Base-by-base conservation (phyloP, 2,888 invertebrate species). In the Acrobasis consociella region DNA sequence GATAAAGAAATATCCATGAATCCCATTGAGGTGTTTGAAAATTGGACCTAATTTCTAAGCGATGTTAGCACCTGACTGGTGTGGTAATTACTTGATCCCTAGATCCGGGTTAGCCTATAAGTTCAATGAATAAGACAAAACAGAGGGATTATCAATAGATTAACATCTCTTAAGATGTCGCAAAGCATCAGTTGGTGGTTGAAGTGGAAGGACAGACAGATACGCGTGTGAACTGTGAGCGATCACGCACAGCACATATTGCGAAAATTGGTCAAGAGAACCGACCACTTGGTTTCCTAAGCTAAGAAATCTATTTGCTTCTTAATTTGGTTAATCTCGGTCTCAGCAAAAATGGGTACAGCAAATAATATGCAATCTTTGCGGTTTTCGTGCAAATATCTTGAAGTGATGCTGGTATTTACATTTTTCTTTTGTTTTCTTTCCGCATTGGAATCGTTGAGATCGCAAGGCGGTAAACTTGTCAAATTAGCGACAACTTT, bases 291-390 rank as follows among this genome's bases (percentile, higher is more conserved):
- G 49, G 51, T 66, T 66, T 60, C 64, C 50, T 62, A 64, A 67
- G 60, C 58, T 15, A 58, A 52, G 64, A 66, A 64, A 64, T 63
- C 38, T 63, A 53, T 67, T 65, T 63, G 63, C 59, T 64, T 15
- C 59, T 52, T 49, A 58, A 65, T 67, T 60, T 61, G 10, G 15
- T 53, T 61, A 16, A 49, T 53, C 46, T 22, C 16, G 37, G 49
- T 53, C 46, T 22, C 16, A 49, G 38, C 49, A 62, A 55, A 62
- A 62, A 62, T 55, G 55, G 55, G 62, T 7, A 62, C 49, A 49
- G 55, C 38, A 62, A 62, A 62, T 55, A 55, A 31, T 60, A 53
- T 61, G 55, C 50, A 55, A 62, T 62, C 60, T 22, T 52, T 60
- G 60, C 38, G 60, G 60, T 60, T 42, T 52, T 9, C 53, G 61